Conservation (phyloP, 1,140 invertebrate species). For the Pissodes strobi region DNA sequence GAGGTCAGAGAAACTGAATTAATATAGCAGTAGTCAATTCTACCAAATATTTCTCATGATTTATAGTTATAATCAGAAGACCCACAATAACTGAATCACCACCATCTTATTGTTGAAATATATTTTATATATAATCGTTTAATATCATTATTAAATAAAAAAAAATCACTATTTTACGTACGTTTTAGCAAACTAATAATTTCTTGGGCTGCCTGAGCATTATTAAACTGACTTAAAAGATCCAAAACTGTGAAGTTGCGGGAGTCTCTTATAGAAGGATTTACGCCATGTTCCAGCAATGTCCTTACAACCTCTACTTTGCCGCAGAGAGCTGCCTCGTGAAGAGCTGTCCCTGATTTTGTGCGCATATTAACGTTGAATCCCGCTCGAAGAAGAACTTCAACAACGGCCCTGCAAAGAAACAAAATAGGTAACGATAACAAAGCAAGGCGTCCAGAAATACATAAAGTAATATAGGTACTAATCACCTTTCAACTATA, state of each 20-base stretch:
- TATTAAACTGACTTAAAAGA: slow-evolving; percentile 79
- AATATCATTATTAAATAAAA: no score
- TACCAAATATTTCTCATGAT: no score
- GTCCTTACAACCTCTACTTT: slow-evolving; percentile 89
- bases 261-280: slow-evolving; percentile 77
- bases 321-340: slow-evolving; percentile 92
- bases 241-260: slow-evolving; percentile 85
- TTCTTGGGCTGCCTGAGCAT: slow-evolving; percentile 83
- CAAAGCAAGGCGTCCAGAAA: no score
- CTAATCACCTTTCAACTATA: no score
- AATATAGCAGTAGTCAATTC: no score
- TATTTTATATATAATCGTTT: no score
- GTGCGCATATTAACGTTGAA: slow-evolving; percentile 90
- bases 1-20: neutral
- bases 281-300: slow-evolving; percentile 80
- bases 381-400: slow-evolving; percentile 79
- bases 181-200: slow-evolving; percentile 84
- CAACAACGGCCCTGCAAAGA: slow-evolving; percentile 76
- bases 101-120: no score
- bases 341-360: slow-evolving; percentile 86
- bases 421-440: no score
- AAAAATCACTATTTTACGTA: slow-evolving; percentile 63
- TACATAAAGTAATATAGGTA: no score
- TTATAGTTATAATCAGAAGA: no score
- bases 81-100: no score